These are phyloP conservation scores for Drosophila ironensis DNA, from an alignment of 1,140 invertebrate species.

Conservation along the genomic window DNA sequence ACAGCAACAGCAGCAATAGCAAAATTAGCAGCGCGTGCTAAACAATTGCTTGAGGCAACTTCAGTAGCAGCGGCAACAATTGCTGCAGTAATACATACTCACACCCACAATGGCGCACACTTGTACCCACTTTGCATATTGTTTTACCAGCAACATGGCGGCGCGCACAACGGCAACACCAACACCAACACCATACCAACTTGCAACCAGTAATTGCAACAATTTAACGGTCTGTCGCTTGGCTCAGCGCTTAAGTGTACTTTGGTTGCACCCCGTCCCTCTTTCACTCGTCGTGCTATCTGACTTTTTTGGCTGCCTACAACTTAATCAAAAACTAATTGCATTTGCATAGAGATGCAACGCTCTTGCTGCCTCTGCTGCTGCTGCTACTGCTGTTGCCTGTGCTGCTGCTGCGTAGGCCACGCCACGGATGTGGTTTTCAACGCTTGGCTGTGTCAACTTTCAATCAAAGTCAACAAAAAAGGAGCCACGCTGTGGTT, in stretches of 20 bases:
- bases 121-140: conserved; percentile 57
- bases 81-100: conserved; percentile 38
- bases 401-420: conserved; percentile 46
- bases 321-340: conserved; percentile 80
- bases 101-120: conserved; percentile 30
- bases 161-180: conserved; percentile 41
- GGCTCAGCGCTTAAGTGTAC: conserved; percentile 75
- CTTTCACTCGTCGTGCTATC: not conserved
- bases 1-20: conserved; percentile 37
- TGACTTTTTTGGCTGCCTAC: conserved; percentile 55
- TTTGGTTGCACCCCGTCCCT: conserved; percentile 31
- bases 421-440: conserved; percentile 75
- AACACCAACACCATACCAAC: conserved; percentile 38
- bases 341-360: conserved; percentile 71
- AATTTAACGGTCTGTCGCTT: conserved; percentile 81
- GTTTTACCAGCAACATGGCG: conserved; percentile 77
- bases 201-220: conserved; percentile 74
- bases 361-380: conserved; percentile 8
- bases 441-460: conserved; percentile 78
- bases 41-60: conserved; percentile 65
- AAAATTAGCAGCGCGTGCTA: conserved; percentile 80
- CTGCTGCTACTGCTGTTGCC: conserved; percentile 10
- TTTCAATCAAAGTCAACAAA: conserved; percentile 79
- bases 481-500: conserved; percentile 64
- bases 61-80: conserved; percentile 20